Percentiles rank a stretch among this genome's conserved stretches.
Evolutionary conservation across 2,113 vertebrate genomes (phyloP).

Genomic region (Cygnus atratus): DNA sequence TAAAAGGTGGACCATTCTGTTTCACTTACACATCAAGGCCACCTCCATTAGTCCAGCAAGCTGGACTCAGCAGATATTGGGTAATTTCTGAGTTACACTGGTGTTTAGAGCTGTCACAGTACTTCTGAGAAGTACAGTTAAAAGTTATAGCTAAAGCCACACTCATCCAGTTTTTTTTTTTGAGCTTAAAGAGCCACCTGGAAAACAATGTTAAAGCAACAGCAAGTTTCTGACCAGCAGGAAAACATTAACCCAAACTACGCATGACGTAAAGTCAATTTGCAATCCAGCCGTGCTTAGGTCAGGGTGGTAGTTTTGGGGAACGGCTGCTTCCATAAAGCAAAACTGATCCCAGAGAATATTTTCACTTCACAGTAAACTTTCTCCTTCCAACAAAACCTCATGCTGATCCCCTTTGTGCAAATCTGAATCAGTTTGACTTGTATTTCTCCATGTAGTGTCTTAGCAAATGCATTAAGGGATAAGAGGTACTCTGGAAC

Average conservation of each 20-base stretch:
- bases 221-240: not conserved
- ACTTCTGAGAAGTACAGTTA: not conserved
- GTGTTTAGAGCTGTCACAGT: not conserved
- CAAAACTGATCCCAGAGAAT: not conserved
- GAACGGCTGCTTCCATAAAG: not conserved
- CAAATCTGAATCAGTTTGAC: not conserved
- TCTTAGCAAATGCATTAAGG: not conserved
- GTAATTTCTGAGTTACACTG: not conserved
- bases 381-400: not conserved
- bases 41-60: not conserved
- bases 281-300: not conserved
- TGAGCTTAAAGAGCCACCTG: not conserved
- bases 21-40: not conserved
- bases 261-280: rapidly evolving
- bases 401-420: not conserved
- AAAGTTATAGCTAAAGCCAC: not conserved
- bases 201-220: not conserved
- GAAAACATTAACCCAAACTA: not conserved
- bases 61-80: not conserved
- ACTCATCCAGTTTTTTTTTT: not conserved
- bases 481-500: not conserved
- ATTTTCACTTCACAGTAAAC: not conserved
- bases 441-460: not conserved
- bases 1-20: not conserved
- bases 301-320: not conserved